These are phyloP conservation scores for Patella depressa DNA, from an alignment of 2,888 invertebrate species.

Conservation along the genomic window DNA sequence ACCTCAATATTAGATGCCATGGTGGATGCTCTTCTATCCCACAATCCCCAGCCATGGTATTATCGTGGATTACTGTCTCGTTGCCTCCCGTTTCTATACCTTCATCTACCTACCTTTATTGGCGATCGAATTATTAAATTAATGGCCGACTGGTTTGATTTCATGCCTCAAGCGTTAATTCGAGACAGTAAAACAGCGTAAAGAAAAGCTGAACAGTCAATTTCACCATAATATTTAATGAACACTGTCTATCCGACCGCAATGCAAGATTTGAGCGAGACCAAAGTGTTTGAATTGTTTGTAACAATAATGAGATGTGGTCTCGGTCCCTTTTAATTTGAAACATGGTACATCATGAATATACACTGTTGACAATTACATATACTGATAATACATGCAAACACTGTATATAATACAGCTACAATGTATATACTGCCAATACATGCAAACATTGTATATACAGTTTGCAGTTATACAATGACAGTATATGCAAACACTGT, in stretches of 20 bases:
- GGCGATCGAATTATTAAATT: slow-evolving; percentile 48
- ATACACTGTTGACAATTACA: too few species aligned
- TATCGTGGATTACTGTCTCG: slow-evolving; percentile 57
- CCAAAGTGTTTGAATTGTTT: background rate
- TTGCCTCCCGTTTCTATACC: slow-evolving; percentile 54
- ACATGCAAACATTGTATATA: too few species aligned
- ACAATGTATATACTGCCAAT: too few species aligned
- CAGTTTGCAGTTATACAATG: too few species aligned
- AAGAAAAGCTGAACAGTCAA: background rate
- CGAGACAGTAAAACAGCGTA: background rate
- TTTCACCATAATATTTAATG: too few species aligned
- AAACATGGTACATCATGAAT: too few species aligned
- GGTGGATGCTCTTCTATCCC: slow-evolving; percentile 51
- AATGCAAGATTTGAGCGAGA: background rate
- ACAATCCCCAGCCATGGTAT: slow-evolving; percentile 50
- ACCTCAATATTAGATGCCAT: slow-evolving; percentile 52
- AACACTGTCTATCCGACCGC: background rate
- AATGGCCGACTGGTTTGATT: slow-evolving; percentile 53
- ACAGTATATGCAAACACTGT: too few species aligned
- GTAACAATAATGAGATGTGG: too few species aligned
- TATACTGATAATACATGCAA: too few species aligned
- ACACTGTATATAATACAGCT: too few species aligned
- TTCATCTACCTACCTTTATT: slow-evolving; percentile 53
- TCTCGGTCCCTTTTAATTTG: too few species aligned
- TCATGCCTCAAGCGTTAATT: slow-evolving; percentile 44